These are phyloP conservation scores for Plutomurus gul DNA, from an alignment of 1,140 invertebrate genomes.

Conservation along the genomic window DNA sequence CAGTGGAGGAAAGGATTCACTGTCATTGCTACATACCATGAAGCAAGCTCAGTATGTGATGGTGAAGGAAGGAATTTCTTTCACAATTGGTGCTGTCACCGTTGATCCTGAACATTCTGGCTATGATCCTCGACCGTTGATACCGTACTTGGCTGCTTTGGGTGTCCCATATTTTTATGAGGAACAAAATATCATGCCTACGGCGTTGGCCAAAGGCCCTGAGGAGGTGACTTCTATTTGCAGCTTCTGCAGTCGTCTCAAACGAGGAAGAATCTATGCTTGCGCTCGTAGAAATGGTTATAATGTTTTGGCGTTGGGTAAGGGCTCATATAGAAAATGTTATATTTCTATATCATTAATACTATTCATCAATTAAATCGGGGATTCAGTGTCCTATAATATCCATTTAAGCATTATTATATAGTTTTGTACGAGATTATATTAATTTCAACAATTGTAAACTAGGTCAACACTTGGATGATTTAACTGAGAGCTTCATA, in stretches of 20 bases:
- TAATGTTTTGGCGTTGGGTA: slow-evolving; percentile 75
- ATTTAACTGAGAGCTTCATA: slow-evolving; percentile 80
- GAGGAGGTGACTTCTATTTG: slow-evolving; percentile 63
- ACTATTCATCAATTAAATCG: too few relatives aligned
- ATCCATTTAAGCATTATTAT: too few relatives aligned
- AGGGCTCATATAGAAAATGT: not conserved
- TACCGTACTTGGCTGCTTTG: slow-evolving; percentile 69
- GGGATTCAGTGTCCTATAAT: too few relatives aligned
- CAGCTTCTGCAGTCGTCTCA: slow-evolving; percentile 71
- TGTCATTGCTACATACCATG: slow-evolving; percentile 79
- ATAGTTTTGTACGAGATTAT: too few relatives aligned
- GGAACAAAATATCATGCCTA: slow-evolving; percentile 60
- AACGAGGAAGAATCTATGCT: slow-evolving; percentile 73
- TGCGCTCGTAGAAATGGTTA: slow-evolving; percentile 76
- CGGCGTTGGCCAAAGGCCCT: slow-evolving; percentile 46
- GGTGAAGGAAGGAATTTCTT: slow-evolving; percentile 72
- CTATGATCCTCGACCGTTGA: slow-evolving; percentile 70
- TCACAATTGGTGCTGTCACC: slow-evolving; percentile 75
- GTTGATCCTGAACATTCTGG: slow-evolving; percentile 68
- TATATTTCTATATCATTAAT: not conserved
- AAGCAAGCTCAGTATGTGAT: slow-evolving; percentile 82
- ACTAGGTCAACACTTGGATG: slow-evolving; percentile 80
- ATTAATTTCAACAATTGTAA: not conserved
- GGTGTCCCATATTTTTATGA: slow-evolving; percentile 75
- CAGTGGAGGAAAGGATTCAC: slow-evolving; percentile 79